A percentile compares a stretch with the other conserved stretches of the same genome.
phyloP scores from a whole-genome alignment of 1,140 invertebrate species.

The Temnothorax nylanderi region DNA sequence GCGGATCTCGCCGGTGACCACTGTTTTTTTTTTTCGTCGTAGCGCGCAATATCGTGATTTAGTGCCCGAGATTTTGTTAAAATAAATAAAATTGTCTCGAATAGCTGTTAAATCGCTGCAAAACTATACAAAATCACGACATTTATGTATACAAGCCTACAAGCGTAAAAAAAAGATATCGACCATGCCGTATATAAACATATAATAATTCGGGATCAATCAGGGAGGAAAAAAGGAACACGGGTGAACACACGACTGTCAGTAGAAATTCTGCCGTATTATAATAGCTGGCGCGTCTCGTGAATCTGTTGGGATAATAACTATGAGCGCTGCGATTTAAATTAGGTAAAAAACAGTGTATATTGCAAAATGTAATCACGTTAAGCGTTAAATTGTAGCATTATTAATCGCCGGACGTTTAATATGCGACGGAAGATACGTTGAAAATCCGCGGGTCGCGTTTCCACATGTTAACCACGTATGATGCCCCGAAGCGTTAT shows the following conservation, averaged over 20 bases:
- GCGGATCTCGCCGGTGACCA: constrained; percentile 19
- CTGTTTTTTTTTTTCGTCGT: constrained; percentile 38
- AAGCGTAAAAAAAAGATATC: background rate
- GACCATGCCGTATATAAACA: background rate
- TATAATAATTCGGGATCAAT: constrained; percentile 6
- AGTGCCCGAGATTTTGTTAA: constrained; percentile 22
- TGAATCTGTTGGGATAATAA: background rate
- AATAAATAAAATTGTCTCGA: constrained; percentile 26
- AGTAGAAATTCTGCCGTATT: background rate
- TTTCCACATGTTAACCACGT: background rate
- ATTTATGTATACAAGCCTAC: background rate
- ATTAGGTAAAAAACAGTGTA: constrained; percentile 19
- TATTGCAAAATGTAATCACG: constrained; percentile 24
- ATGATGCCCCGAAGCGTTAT: constrained; percentile 24
- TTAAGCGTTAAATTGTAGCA: constrained; percentile 40
- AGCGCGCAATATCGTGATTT: constrained; percentile 12
- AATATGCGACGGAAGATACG: constrained; percentile 19
- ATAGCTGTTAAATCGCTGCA: constrained; percentile 24
- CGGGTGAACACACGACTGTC: no score
- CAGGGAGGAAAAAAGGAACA: background rate
- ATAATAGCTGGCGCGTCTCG: background rate
- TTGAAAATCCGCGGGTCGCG: constrained; percentile 30
- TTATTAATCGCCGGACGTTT: constrained; percentile 44
- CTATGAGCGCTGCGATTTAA: background rate
- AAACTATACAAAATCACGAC: background rate